Base-by-base conservation (phyloP, 2,888 invertebrate species). In the Omphaloscelis lunosa region DNA sequence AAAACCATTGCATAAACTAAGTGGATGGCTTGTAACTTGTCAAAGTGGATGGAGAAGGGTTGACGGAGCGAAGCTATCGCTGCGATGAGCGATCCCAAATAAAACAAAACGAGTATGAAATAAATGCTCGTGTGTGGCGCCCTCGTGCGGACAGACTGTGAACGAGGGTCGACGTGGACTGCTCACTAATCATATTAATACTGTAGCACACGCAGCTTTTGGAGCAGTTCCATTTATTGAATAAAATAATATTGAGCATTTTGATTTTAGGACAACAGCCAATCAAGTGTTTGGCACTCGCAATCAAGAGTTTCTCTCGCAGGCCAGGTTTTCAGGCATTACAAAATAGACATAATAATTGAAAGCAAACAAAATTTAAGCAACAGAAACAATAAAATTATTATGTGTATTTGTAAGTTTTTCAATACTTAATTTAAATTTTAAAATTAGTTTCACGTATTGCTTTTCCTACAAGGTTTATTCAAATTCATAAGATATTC, bases 11-110 rank as follows among this genome's bases (percentile, higher is more conserved):
- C 9, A 48, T 23, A 29, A n/a, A 62, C 11, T 66, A 56, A 65
- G 58, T 59, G 45, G n/a, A 59, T 39, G 15, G 4, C 29, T 29
- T 51, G 56, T 62, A 15, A 34, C 51, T 72, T 63, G 67, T 73
- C 51, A 63, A 27, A 68, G 62, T 63, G 56, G 11, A n/a, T 53
- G 62, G 56, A 27, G 39, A 41, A 58, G 68, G 74, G 67, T 58
- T 20, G 27, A 39, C 15, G 15, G 20, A 29, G 39, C 61, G n/a
- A 72, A 41, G 61, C 29, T 23, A n/a, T 66, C 58, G 62, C 27
- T n/a, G 48, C 41, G 23, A 27, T 15, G 61, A 39, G 48, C 41
- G 29, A n/a, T 15, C 23, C n/a, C 45, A 53, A 39, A 65, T 65
- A 29, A 80, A 59, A 66, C 29, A 6, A n/a, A 6, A 48, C 48